Conservation (phyloP, 2,113 vertebrate genomes). For the Machaerirhynchus nigripectus region DNA sequence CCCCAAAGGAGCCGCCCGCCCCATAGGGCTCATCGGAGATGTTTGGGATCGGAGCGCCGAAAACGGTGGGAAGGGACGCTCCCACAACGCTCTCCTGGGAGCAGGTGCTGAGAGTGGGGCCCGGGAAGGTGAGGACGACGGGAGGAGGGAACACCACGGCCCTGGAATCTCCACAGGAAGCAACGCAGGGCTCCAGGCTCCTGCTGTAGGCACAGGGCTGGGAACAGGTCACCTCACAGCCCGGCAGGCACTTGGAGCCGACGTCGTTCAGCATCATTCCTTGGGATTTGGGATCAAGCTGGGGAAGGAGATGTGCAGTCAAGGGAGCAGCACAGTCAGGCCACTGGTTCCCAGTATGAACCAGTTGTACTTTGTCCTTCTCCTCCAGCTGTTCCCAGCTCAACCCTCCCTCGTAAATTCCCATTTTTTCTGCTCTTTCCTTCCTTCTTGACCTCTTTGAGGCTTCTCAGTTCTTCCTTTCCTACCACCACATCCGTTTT, state of each 20-base stretch:
- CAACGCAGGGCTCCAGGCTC: background rate
- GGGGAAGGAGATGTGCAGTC: rapidly evolving
- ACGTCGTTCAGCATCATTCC: background rate
- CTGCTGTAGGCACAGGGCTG: background rate
- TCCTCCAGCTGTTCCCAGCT: background rate
- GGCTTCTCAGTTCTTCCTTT: background rate
- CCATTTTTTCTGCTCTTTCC: background rate
- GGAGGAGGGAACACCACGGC: background rate
- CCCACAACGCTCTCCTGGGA: slow-evolving; percentile 1
- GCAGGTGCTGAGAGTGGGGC: background rate
- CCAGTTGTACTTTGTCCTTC: background rate
- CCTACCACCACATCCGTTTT: too few species aligned
- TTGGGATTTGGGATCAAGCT: background rate
- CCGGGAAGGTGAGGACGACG: background rate
- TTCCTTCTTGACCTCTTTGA: background rate
- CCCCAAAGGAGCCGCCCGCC: background rate
- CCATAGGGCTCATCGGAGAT: background rate
- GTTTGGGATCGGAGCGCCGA: rapidly evolving
- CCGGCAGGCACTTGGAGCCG: background rate
- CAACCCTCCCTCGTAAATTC: background rate
- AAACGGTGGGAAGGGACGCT: rapidly evolving
- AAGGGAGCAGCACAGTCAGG: background rate
- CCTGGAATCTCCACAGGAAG: background rate
- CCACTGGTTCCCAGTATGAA: background rate
- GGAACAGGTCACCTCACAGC: background rate